Evolutionary conservation across 35 echinoderm and acorn worm genomes (phyloP), one percentile per base, ranked within the genome.

Genomic region (Patiria miniata): DNA sequence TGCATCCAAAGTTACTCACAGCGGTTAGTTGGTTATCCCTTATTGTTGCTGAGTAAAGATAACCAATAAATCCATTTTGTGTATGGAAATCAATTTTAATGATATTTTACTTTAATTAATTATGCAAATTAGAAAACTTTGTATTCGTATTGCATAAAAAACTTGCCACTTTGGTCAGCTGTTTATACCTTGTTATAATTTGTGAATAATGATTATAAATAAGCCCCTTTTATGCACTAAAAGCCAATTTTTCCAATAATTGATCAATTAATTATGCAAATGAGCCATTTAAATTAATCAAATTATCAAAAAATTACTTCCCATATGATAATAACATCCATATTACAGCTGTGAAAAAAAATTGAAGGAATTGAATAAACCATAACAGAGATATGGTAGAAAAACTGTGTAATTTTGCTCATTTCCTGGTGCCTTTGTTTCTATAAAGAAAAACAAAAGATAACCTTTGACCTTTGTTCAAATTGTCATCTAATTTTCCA

Each of bases 371-470:
- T 54, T 54, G 52, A 54, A 54, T 54, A 54, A 54, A 54, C 52
- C 52, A 18, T 54, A 9, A 9, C 18, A 18, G 52, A 54, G 52
- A 9, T 54, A 54, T 54, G 52, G 18, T 7, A 54, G 52, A 54
- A 9, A 54, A 54, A 9, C 7, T 18, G 7, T 7, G 7, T 9
- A 54, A 7, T 9, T 54, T 54, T 54, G 7, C 52, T 54, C 18
- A 54, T 54, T 54, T 7, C 7, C 18, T 54, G 52, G 18, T 54
- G 7, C 8, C 7, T 54, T 54, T 7, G 18, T 54, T 54, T 7
- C 7, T 54, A 58, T 58, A 58, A 58, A 58, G 55, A 58, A 58
- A 58, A 58, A 58, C 55, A 58, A 58, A 58, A 58, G 55, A 58
- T 58, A 58, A 58, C 8, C 55, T 8, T 58, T 58, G 55, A 58